Evolutionary conservation across 2,113 vertebrate species (phyloP).

Genomic region (Columba janthina): DNA sequence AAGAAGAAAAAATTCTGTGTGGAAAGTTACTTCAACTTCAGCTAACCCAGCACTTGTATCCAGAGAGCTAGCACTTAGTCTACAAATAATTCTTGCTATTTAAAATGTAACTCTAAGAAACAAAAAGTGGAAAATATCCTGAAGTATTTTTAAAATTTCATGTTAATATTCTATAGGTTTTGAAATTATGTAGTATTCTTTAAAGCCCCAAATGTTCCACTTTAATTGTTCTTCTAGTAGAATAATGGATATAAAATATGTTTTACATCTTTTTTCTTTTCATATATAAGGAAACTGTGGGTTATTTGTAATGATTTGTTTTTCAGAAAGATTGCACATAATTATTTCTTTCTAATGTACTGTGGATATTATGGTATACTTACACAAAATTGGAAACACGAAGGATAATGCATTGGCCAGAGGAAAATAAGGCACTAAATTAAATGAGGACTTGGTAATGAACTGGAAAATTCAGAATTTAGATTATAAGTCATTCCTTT

Average conservation of each 20-base stretch:
- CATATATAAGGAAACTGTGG: background rate
- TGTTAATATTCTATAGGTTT: background rate
- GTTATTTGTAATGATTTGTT: background rate
- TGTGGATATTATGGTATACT: background rate
- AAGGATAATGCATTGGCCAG: slow-evolving; percentile 41
- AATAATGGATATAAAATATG: background rate
- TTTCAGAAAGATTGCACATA: slow-evolving; percentile 30
- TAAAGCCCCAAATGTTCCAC: background rate
- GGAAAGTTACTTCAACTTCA: too few species aligned
- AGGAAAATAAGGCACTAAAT: slow-evolving; percentile 34
- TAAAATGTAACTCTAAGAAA: background rate
- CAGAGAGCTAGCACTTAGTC: background rate
- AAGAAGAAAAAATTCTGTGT: too few species aligned
- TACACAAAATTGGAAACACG: slow-evolving; percentile 30
- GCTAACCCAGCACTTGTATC: background rate
- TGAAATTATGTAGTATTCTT: background rate
- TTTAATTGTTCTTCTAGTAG: background rate
- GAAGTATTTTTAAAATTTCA: background rate
- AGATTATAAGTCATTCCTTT: slow-evolving; percentile 52
- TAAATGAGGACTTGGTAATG: slow-evolving; percentile 60
- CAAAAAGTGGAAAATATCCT: background rate
- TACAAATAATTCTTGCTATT: background rate
- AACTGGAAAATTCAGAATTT: slow-evolving; percentile 65
- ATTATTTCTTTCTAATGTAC: slow-evolving; percentile 46
- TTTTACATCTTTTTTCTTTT: background rate